Evolutionary conservation across 2,888 invertebrate species (phyloP), one percentile per base, ranked within the genome.

Genomic region (Chloroclystis v-ata): DNA sequence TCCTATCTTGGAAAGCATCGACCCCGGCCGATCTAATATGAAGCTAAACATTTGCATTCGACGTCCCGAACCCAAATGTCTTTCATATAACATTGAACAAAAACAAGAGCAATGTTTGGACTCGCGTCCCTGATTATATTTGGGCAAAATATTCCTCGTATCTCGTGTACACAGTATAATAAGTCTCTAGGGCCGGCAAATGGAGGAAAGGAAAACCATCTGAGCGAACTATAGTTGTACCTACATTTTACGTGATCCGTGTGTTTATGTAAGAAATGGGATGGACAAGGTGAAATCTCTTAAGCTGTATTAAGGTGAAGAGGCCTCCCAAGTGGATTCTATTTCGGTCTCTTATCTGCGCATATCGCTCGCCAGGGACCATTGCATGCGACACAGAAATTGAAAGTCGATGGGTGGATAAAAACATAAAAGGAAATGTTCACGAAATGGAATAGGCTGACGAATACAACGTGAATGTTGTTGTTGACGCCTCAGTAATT

Each of bases 41-140:
- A 76, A 73, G 76, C 72, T 72, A 78, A 80, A 82, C 76, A 79
- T 82, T 82, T 82, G 79, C 80, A 75, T 77, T 75, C 59, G 60
- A 57, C 52, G 57, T 50, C 60, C 65, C 69, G 53, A 65, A 66
- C 70, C 71, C 53, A 38, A 55, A 54, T 54, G 52, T 54, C 47
- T 73, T 67, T 69, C 65, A 65, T 73, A 80, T 75, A 73, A 77
- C 70, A 69, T 74, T 67, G 75, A 72, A 80, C 72, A 79, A 81
- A 83, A 83, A 79, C 75, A 76, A 78, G 74, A 80, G 73, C 73
- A 75, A 72, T 82, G 80, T 82, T 85, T 82, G 81, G 76, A 75
- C 77, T 71, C 72, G 66, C 72, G 72, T 77, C 79, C 80, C 72
- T 84, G 86, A 86, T 86, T 86, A 87, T 86, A 83, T 87, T 87